A percentile compares a stretch with the other conserved stretches of the same genome.
phyloP scores from a whole-genome alignment of 2,113 vertebrate species.

The Ascaphus truei region DNA sequence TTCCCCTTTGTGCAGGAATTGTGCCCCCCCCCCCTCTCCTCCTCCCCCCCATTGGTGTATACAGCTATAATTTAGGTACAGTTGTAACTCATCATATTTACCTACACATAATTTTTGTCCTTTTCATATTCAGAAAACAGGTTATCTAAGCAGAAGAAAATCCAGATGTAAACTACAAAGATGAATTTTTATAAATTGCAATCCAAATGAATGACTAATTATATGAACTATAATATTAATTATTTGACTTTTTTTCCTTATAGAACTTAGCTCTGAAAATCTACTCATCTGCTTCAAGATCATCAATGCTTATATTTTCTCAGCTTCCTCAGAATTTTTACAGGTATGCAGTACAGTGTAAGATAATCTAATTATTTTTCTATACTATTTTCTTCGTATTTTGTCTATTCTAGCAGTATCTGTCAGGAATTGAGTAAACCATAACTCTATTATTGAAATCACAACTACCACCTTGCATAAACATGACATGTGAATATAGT shows the following conservation, averaged over 20 bases:
- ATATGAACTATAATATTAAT: too few relatives aligned
- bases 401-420: not conserved
- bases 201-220: too few relatives aligned
- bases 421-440: not conserved
- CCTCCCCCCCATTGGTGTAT: too few relatives aligned
- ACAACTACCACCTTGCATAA: not conserved
- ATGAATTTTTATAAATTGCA: too few relatives aligned
- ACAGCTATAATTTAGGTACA: too few relatives aligned
- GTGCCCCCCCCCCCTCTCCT: too few relatives aligned
- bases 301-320: constrained; percentile 88
- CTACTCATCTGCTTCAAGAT: constrained; percentile 93
- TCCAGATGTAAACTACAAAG: too few relatives aligned
- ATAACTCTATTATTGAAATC: not conserved
- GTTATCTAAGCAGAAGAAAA: too few relatives aligned
- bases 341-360: constrained; percentile 69
- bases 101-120: too few relatives aligned
- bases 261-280: constrained; percentile 93
- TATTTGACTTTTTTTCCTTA: constrained; percentile 54
- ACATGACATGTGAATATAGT: not conserved
- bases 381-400: constrained; percentile 6
- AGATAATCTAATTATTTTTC: not conserved
- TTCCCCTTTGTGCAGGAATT: too few relatives aligned
- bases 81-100: too few relatives aligned
- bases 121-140: too few relatives aligned
- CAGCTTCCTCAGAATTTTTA: constrained; percentile 87